Percentiles rank a stretch among this genome's conserved stretches.
Evolutionary conservation across 2,113 vertebrate species (phyloP).

Genomic region (Coptodon rendalli): DNA sequence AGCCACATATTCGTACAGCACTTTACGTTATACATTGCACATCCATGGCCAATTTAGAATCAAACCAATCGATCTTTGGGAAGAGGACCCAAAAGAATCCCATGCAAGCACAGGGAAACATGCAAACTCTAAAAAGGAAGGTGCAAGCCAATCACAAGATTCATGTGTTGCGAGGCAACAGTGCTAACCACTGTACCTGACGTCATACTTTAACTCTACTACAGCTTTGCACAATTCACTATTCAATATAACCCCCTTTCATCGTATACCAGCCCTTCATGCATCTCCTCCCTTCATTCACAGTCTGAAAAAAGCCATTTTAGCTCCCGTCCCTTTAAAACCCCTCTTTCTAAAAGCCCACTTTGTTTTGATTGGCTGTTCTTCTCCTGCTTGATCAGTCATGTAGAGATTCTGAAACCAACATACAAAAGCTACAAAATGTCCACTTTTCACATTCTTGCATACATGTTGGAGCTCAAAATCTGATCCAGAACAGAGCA

Average conservation of each 20-base stretch:
- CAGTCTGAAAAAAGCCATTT: not conserved
- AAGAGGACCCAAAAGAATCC: not conserved
- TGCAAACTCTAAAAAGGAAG: not conserved
- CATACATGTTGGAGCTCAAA: not conserved
- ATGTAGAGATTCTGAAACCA: not conserved
- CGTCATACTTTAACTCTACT: not conserved
- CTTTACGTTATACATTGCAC: not conserved
- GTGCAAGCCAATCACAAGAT: not conserved
- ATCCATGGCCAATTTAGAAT: not conserved
- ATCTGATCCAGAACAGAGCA: not conserved
- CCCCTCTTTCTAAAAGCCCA: not conserved
- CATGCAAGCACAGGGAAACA: not conserved
- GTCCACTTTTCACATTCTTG: not conserved
- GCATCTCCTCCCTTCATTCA: not conserved
- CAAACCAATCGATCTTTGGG: not conserved
- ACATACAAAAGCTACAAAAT: not conserved
- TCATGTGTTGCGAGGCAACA: not conserved
- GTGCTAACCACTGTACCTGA: not conserved
- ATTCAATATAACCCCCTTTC: not conserved
- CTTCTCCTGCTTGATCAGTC: not conserved
- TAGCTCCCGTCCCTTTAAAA: not conserved
- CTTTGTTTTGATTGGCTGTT: not conserved
- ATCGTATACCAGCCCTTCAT: not conserved
- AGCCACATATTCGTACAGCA: not conserved
- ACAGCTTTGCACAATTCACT: not conserved